Evolutionary conservation across 2,888 invertebrate species (phyloP).

Genomic region (Myopa testacea): DNA sequence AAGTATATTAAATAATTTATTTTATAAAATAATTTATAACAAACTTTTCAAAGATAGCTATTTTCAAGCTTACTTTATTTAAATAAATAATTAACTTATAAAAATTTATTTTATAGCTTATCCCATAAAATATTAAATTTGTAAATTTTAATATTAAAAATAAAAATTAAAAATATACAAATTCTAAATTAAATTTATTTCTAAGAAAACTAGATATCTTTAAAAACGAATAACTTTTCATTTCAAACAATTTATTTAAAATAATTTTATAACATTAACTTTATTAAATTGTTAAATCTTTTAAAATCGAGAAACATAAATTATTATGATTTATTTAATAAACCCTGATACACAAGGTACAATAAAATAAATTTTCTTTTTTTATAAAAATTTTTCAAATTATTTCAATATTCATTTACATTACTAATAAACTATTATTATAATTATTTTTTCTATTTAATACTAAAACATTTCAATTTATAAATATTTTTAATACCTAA

Average conservation of each 20-base stretch:
- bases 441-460: slow-evolving; percentile 70
- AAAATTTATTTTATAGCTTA: too few relatives aligned
- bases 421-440: slow-evolving; percentile 66
- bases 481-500: slow-evolving; percentile 68
- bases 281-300: slow-evolving; percentile 73
- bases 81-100: too few relatives aligned
- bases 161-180: too few relatives aligned
- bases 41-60: too few relatives aligned
- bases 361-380: slow-evolving; percentile 73
- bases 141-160: too few relatives aligned
- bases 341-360: slow-evolving; percentile 82
- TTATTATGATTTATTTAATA: slow-evolving; percentile 68
- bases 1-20: too few relatives aligned
- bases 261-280: slow-evolving; percentile 74
- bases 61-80: too few relatives aligned
- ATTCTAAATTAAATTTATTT: too few relatives aligned
- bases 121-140: too few relatives aligned
- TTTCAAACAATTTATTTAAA: slow-evolving; percentile 74
- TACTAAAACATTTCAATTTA: slow-evolving; percentile 65
- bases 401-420: slow-evolving; percentile 72
- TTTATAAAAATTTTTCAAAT: slow-evolving; percentile 67
- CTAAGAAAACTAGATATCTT: slow-evolving; percentile 69
- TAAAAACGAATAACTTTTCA: slow-evolving; percentile 77
- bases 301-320: slow-evolving; percentile 72
- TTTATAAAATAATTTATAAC: slow-evolving; percentile 50